phyloP scores from a whole-genome alignment of 2,888 invertebrate species.

The Chloromyia formosa region DNA sequence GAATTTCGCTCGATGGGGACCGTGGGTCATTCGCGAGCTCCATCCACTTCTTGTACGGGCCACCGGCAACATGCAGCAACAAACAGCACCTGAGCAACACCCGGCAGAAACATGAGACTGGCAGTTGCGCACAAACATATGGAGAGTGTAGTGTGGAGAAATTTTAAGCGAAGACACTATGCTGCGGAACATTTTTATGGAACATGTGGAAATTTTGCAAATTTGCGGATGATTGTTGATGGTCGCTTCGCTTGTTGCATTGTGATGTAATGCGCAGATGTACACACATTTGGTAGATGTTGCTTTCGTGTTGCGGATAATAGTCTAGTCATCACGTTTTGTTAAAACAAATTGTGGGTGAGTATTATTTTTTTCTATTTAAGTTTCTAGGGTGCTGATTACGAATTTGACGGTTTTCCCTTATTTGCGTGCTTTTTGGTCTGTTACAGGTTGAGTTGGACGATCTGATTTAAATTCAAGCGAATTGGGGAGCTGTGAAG shows the following conservation, averaged over 20 bases:
- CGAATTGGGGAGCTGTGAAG: too few species aligned
- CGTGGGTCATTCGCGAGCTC: not conserved
- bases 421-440: too few species aligned
- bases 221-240: not conserved
- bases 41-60: conserved; percentile 15
- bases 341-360: too few species aligned
- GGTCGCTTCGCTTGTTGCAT: conserved; percentile 23
- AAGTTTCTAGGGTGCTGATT: too few species aligned
- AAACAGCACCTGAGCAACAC: not conserved
- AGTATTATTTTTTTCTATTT: too few species aligned
- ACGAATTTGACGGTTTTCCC: too few species aligned
- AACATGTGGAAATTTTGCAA: too few species aligned
- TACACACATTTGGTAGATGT: not conserved
- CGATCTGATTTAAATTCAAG: too few species aligned
- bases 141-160: not conserved
- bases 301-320: too few species aligned
- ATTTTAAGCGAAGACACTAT: not conserved
- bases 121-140: not conserved
- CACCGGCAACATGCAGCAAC: not conserved
- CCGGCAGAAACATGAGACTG: not conserved
- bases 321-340: too few species aligned
- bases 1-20: not conserved
- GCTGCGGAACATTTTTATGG: not conserved
- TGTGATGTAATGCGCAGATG: not conserved
- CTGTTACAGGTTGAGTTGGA: too few species aligned